Evolutionary conservation across 2,113 vertebrate species (phyloP), one percentile per base, ranked within the genome.

Genomic region (Tragulus kanchil): DNA sequence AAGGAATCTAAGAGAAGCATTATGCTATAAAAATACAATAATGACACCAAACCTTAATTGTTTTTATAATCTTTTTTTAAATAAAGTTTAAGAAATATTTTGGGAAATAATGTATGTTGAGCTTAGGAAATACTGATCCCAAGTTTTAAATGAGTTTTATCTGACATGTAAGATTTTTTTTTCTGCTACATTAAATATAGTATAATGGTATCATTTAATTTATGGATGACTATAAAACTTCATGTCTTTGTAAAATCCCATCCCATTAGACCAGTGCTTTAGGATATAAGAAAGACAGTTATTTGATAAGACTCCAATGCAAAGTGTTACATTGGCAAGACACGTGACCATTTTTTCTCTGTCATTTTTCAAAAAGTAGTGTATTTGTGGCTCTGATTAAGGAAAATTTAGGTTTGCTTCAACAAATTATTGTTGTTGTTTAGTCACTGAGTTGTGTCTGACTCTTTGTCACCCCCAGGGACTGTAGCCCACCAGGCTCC

Each of bases 171-270:
- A 58, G 1, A 13, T 45, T 67, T 36, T 36, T 36, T 65, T 45
- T 78, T 36, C 67, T 94, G 64, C 19, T 48, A 52, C 9, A 67
- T 85, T 87, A 94, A 65, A 4, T 56, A 17, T 31, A 89, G 31
- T 65, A 73, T 59, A 87, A 67, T 87, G 52, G 54, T 8, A 89
- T 91, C 79, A 42, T 93, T 95, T 96, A 81, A 36, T 36, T 36
- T 36, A 36, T 36, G 36, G 36, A 36, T 36, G 36, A 36, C 36
- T 36, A 36, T 36, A 36, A 36, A 36, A 36, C 36, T 36, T 36
- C n/a, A 17, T 31, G n/a, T 26, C 45, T 90, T 95, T 92, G n/a
- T 50, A 56, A 83, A 93, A 56, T 58, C 17, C 26, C 54, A 61
- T 31, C 79, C 62, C 42, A 58, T 92, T 92, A 92, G 65, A 83